phyloP scores from a whole-genome alignment of 2,113 vertebrate species.

The Atractosteus spatula region DNA sequence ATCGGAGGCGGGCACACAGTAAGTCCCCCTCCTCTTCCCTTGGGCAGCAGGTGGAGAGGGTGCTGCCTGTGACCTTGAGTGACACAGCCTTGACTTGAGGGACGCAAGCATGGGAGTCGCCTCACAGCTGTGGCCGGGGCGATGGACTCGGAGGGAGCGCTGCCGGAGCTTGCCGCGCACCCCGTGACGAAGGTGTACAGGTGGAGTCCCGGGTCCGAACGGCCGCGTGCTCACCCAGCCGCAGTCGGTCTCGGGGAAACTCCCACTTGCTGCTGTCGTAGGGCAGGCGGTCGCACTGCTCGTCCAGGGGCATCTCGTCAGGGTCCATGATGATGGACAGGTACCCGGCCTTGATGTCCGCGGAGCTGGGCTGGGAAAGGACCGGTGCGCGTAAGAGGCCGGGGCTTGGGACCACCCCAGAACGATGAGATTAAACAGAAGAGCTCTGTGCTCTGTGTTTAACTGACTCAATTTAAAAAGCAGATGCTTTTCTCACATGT shows the following conservation, averaged over 20 bases:
- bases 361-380: conserved; percentile 58
- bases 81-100: not conserved
- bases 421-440: too few species aligned
- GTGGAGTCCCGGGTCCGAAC: not conserved
- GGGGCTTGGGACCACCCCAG: not conserved
- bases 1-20: too few species aligned
- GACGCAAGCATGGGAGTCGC: not conserved
- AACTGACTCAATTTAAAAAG: too few species aligned
- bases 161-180: too few species aligned
- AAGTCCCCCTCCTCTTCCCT: too few species aligned
- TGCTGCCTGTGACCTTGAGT: conserved; percentile 1
- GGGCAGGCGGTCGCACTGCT: conserved; percentile 86
- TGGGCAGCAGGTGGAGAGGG: too few species aligned
- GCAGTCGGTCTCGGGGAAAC: conserved; percentile 85
- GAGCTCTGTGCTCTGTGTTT: too few species aligned
- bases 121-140: not conserved
- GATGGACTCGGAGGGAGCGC: not conserved
- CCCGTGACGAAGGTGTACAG: not conserved
- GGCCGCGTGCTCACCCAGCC: conserved; percentile 60
- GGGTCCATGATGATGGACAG: conserved; percentile 94
- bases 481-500: too few species aligned
- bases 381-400: not conserved
- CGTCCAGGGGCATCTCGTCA: conserved; percentile 83
- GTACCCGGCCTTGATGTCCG: conserved; percentile 85
- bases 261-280: conserved; percentile 93